Evolutionary conservation across 2,888 invertebrate genomes (phyloP).

Genomic region (Elgonia sp.): DNA sequence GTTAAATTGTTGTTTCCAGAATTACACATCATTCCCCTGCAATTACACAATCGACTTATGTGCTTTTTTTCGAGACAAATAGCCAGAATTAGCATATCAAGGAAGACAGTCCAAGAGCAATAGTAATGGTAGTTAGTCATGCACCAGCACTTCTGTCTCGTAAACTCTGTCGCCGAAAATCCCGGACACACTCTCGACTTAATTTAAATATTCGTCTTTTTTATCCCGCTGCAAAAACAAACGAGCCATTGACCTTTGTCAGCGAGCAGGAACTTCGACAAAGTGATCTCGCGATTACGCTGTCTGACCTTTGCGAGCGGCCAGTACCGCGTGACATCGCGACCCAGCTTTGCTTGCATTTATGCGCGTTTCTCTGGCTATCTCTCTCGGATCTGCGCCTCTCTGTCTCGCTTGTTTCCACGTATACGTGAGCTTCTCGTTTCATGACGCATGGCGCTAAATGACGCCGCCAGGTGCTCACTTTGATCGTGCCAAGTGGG

Average conservation of each 20-base stretch:
- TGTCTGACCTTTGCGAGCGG: slow-evolving; percentile 59
- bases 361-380: slow-evolving; percentile 14
- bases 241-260: slow-evolving; percentile 70
- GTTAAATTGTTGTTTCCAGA: too few relatives aligned
- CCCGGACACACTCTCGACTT: slow-evolving; percentile 23
- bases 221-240: slow-evolving; percentile 53
- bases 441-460: slow-evolving; percentile 63
- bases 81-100: slow-evolving; percentile 58
- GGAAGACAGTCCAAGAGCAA: slow-evolving; percentile 38
- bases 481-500: slow-evolving; percentile 60
- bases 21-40: slow-evolving; percentile 30
- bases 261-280: slow-evolving; percentile 29
- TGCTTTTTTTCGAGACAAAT: slow-evolving; percentile 48
- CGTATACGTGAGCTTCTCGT: slow-evolving; percentile 42
- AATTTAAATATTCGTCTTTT: slow-evolving; percentile 45
- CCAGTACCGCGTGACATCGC: slow-evolving; percentile 58
- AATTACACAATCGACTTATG: slow-evolving; percentile 35
- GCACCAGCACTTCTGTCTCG: slow-evolving; percentile 18
- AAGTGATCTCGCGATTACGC: slow-evolving; percentile 50
- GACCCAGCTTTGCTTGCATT: slow-evolving; percentile 40
- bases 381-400: background rate
- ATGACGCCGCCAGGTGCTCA: slow-evolving; percentile 60
- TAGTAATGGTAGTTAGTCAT: slow-evolving; percentile 48
- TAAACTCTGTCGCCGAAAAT: slow-evolving; percentile 36
- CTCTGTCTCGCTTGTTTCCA: slow-evolving; percentile 26